A percentile compares a stretch with the other conserved stretches of the same genome.
phyloP scores from a whole-genome alignment of 2,113 vertebrate genomes.

The Oreocharis arfaki region DNA sequence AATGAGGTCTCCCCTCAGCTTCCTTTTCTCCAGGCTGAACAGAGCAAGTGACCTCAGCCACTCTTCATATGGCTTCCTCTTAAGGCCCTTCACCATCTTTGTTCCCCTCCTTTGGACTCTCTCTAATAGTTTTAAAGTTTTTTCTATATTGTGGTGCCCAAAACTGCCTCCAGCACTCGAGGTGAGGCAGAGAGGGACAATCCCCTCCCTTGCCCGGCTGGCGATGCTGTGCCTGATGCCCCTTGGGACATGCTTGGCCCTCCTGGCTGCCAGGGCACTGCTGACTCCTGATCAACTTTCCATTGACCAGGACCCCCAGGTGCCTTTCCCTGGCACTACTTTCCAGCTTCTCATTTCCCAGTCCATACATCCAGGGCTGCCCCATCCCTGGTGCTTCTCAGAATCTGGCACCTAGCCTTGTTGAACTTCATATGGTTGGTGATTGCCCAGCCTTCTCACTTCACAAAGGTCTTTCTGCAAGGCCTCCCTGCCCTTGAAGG shows the following conservation, averaged over 20 bases:
- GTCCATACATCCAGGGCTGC: background rate
- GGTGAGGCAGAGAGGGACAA: background rate
- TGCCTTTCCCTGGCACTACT: background rate
- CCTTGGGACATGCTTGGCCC: background rate
- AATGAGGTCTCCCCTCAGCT: accelerated
- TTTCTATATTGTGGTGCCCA: accelerated
- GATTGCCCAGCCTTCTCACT: background rate
- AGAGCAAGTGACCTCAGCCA: background rate
- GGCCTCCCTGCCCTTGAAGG: background rate
- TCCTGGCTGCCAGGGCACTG: background rate
- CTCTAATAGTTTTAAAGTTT: accelerated
- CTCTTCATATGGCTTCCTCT: accelerated
- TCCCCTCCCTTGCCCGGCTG: accelerated
- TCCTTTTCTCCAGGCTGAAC: background rate
- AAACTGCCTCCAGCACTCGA: accelerated
- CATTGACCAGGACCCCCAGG: accelerated
- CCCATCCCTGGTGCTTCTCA: background rate
- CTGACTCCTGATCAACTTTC: accelerated
- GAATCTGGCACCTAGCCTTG: background rate
- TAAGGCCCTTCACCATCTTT: background rate
- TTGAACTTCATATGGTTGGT: background rate
- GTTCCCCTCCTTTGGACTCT: accelerated
- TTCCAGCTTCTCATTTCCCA: background rate
- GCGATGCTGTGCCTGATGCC: background rate
- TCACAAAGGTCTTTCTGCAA: background rate